phyloP scores from a whole-genome alignment of 2,797 vertebrate genomes.

The Ispidina lecontei region DNA sequence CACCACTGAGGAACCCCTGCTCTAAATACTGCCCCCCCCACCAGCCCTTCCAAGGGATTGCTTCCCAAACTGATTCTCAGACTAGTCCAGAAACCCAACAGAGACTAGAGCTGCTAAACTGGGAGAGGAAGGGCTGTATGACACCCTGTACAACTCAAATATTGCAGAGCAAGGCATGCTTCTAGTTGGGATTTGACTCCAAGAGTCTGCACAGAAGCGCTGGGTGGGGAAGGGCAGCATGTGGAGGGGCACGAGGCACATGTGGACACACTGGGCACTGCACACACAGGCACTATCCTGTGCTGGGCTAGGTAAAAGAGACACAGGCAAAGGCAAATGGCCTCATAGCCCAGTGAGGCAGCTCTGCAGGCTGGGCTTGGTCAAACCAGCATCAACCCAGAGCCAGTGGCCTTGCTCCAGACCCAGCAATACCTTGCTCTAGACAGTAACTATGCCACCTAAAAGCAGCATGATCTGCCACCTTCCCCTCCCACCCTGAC shows the following conservation, averaged over 20 bases:
- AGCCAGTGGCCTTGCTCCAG: neutral
- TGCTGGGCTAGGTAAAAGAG: neutral
- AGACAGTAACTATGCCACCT: neutral
- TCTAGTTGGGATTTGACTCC: neutral
- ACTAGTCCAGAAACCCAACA: neutral
- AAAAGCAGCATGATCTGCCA: neutral
- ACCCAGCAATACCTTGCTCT: neutral
- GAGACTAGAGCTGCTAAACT: neutral
- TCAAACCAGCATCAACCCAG: accelerated
- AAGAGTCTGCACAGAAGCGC: neutral
- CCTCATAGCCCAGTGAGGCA: neutral
- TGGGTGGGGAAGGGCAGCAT: neutral
- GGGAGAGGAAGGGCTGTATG: neutral
- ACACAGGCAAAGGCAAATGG: neutral
- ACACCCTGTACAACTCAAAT: neutral
- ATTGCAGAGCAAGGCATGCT: neutral
- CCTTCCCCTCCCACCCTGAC: neutral
- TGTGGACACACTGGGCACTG: accelerated
- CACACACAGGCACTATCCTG: neutral
- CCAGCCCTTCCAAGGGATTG: neutral
- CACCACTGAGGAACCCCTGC: neutral
- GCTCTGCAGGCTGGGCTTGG: neutral
- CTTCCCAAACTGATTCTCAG: neutral
- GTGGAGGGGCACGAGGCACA: neutral
- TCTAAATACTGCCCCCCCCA: neutral